These are phyloP conservation scores for Solea senegalensis DNA, from an alignment of 2,113 vertebrate species.

Conservation along the genomic window DNA sequence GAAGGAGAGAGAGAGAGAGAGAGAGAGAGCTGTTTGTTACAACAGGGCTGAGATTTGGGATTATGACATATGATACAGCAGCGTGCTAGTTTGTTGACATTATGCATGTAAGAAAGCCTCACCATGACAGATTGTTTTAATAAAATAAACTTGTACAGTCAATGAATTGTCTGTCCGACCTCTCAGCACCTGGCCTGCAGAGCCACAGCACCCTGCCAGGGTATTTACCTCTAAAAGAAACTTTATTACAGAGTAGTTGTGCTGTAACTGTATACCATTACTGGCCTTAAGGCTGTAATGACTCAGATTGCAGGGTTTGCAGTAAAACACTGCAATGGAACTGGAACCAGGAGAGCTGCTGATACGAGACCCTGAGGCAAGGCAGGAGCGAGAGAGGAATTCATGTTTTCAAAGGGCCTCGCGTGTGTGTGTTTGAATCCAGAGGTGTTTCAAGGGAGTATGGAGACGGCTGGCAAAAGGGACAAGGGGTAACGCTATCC, in stretches of 20 bases:
- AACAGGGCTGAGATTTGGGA: conserved; percentile 47
- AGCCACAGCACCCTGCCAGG: conserved; percentile 38
- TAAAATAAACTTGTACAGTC: conserved; percentile 35
- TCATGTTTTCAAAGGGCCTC: conserved; percentile 35
- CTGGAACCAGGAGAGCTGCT: conserved; percentile 45
- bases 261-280: conserved; percentile 78
- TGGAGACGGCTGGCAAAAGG: no score
- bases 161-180: conserved; percentile 23
- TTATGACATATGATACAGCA: conserved; percentile 54
- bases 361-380: conserved; percentile 35
- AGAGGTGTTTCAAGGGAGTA: no score
- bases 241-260: conserved; percentile 78
- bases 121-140: neutral
- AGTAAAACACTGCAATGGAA: conserved; percentile 55
- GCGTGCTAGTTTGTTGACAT: conserved; percentile 50
- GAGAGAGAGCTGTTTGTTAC: conserved; percentile 37
- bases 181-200: conserved; percentile 32
- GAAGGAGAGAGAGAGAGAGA: conserved; percentile 22
- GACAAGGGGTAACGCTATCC: no score
- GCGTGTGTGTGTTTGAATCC: conserved; percentile 28
- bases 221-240: conserved; percentile 65
- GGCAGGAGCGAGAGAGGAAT: conserved; percentile 25
- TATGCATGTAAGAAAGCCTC: conserved; percentile 18
- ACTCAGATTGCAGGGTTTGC: conserved; percentile 71
- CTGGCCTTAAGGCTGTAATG: conserved; percentile 73